A percentile compares a stretch with the other conserved stretches of the same genome.
Conservation (phyloP, 2,113 vertebrate genomes). For the Bucco capensis region DNA sequence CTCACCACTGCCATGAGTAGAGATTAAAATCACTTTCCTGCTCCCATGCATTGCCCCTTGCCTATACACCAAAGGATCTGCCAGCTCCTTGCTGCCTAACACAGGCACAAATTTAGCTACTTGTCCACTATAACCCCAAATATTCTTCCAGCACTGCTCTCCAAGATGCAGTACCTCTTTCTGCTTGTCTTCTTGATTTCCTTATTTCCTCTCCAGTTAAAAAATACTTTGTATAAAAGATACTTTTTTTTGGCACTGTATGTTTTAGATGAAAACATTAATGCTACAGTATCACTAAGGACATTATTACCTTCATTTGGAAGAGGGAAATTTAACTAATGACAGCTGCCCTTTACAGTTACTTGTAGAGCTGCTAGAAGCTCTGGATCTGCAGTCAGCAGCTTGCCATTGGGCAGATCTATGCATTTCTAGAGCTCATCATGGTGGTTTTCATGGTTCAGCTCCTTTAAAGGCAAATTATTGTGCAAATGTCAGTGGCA, state of each 20-base stretch:
- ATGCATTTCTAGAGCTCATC: background rate
- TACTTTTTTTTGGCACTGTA: background rate
- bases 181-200: background rate
- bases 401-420: background rate
- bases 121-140: background rate
- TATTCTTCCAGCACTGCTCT: background rate
- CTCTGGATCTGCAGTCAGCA: background rate
- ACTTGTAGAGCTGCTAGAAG: background rate
- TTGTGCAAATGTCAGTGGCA: background rate
- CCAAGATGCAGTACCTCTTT: background rate
- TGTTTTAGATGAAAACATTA: background rate
- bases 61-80: background rate
- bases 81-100: background rate
- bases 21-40: slow-evolving; percentile 7
- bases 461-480: background rate
- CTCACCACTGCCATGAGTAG: background rate
- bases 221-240: background rate
- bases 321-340: background rate
- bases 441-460: background rate
- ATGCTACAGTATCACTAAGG: background rate
- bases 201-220: background rate
- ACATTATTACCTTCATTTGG: background rate
- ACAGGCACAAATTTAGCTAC: background rate
- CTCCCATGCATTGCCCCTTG: background rate
- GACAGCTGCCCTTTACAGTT: background rate